A percentile compares a stretch with the other conserved stretches of the same genome.
These are phyloP conservation scores for Pseudomyrmex flavicornis DNA, from an alignment of 1,140 invertebrate species.

Conservation along the genomic window DNA sequence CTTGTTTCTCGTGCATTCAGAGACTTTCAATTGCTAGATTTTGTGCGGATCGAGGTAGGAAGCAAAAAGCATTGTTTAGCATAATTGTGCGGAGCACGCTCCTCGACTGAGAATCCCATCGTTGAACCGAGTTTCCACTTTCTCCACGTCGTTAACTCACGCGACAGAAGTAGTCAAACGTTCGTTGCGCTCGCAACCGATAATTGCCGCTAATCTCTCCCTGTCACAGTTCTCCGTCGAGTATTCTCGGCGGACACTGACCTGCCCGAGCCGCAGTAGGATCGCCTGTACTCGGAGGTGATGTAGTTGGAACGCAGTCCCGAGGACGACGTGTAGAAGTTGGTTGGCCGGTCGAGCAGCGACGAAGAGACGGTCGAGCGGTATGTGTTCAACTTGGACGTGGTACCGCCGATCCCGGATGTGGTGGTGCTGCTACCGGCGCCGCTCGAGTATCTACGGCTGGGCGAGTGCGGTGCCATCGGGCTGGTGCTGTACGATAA, in stretches of 20 bases:
- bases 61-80: slow-evolving; percentile 23
- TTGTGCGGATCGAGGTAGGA: background rate
- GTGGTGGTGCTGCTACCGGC: slow-evolving; percentile 67
- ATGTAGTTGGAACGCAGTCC: slow-evolving; percentile 58
- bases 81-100: slow-evolving; percentile 4
- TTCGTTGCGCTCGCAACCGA: background rate
- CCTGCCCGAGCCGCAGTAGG: slow-evolving; percentile 67
- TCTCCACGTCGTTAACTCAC: slow-evolving; percentile 3
- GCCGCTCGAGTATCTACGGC: slow-evolving; percentile 76
- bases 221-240: background rate
- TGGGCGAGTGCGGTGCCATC: slow-evolving; percentile 82
- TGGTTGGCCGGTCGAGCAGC: slow-evolving; percentile 68
- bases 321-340: slow-evolving; percentile 68
- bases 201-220: no score
- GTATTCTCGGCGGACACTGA: slow-evolving; percentile 31
- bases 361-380: slow-evolving; percentile 66
- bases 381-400: slow-evolving; percentile 73
- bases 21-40: slow-evolving; percentile 7
- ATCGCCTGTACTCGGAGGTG: slow-evolving; percentile 68
- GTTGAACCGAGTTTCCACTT: slow-evolving; percentile 22
- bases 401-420: slow-evolving; percentile 61
- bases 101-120: background rate
- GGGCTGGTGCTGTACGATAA: slow-evolving; percentile 80
- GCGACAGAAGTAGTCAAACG: background rate
- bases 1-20: background rate